Conservation (phyloP, 2,113 vertebrate species). For the Lamprologus speciosus region DNA sequence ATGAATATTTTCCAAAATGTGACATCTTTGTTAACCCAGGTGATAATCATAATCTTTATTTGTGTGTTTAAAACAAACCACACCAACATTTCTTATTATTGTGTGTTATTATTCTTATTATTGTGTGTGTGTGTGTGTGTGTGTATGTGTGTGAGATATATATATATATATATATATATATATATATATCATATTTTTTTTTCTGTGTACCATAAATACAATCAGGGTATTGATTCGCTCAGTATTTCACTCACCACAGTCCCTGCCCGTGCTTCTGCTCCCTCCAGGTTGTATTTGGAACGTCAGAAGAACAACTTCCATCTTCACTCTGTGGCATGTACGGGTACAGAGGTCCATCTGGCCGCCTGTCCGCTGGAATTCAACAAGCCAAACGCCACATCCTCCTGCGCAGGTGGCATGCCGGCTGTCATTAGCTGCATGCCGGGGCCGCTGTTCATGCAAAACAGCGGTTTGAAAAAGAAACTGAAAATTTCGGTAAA, state of each 20-base stretch:
- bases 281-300: constrained; percentile 77
- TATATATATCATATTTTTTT: neutral
- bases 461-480: constrained; percentile 70
- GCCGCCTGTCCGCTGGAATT: constrained; percentile 86
- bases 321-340: constrained; percentile 83
- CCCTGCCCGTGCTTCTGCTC: neutral
- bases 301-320: constrained; percentile 79
- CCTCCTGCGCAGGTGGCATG: constrained; percentile 70
- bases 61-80: neutral
- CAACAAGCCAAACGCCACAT: constrained; percentile 73
- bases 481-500: constrained; percentile 68
- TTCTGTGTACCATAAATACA: neutral
- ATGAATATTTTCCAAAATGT: neutral
- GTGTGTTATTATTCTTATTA: neutral
- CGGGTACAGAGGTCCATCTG: constrained; percentile 85
- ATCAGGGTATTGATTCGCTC: neutral
- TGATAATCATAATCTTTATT: neutral
- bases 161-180: neutral
- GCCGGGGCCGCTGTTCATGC: constrained; percentile 75
- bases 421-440: constrained; percentile 85
- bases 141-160: neutral
- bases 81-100: neutral
- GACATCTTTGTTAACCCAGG: neutral
- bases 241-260: neutral
- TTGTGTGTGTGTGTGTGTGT: neutral